A percentile compares a stretch with the other conserved stretches of the same genome.
phyloP scores from a whole-genome alignment of 2,888 invertebrate species.

The Pheosia tremula region DNA sequence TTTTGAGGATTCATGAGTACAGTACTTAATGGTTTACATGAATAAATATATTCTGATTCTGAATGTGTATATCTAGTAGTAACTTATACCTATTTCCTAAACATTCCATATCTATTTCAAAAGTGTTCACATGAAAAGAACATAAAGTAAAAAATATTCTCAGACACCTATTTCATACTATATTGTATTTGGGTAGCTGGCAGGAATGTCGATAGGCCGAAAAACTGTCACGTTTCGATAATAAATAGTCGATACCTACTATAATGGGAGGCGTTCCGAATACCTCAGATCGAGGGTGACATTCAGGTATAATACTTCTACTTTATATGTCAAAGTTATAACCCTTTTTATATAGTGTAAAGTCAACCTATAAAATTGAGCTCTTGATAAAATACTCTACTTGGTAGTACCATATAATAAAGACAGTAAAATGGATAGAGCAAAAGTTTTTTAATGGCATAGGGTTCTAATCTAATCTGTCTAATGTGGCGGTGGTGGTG shows the following conservation, averaged over 20 bases:
- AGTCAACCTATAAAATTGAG: too few relatives aligned
- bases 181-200: slow-evolving; percentile 10
- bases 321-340: background rate
- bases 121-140: background rate
- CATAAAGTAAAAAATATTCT: background rate
- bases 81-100: too few relatives aligned
- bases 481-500: too few relatives aligned
- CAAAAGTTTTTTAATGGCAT: too few relatives aligned
- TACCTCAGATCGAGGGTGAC: slow-evolving; percentile 10
- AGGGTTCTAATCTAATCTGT: too few relatives aligned
- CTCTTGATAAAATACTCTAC: too few relatives aligned
- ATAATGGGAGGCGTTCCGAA: slow-evolving; percentile 14
- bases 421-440: too few relatives aligned
- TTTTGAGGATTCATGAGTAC: too few relatives aligned
- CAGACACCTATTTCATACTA: background rate
- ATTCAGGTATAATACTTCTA: background rate
- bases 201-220: slow-evolving; percentile 13
- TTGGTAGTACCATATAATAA: too few relatives aligned
- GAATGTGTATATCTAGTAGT: too few relatives aligned
- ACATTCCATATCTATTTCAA: background rate
- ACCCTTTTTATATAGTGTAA: background rate
- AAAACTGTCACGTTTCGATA: slow-evolving; percentile 26
- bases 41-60: too few relatives aligned
- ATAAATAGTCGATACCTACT: slow-evolving; percentile 25
- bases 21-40: too few relatives aligned